Evolutionary conservation across 64 coral and sea anemone genomes (phyloP).

Genomic region (Porites lutea): DNA sequence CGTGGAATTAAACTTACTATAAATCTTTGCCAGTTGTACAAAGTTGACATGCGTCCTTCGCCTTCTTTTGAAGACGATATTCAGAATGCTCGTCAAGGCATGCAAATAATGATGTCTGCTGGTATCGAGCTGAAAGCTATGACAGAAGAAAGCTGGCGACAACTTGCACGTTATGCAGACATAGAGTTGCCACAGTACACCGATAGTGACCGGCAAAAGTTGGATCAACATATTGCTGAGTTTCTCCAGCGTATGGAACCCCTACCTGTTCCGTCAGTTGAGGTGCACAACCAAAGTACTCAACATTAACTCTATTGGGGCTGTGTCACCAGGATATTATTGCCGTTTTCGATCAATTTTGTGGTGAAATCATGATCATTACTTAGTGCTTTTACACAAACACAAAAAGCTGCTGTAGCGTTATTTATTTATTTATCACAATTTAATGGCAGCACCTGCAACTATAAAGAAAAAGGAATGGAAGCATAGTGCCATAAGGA

Average conservation of each 20-base stretch:
- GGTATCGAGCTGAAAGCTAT: conserved; percentile 44
- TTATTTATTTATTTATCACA: no score
- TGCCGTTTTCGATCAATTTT: no score
- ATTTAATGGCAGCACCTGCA: no score
- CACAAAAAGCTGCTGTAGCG: neutral
- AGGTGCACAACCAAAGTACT: no score
- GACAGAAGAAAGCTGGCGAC: conserved; percentile 21
- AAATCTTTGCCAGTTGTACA: conserved; percentile 33
- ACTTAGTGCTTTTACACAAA: neutral
- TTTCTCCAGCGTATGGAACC: neutral
- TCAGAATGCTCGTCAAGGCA: neutral
- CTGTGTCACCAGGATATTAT: no score
- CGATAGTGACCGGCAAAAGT: conserved; percentile 16
- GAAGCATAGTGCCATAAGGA: no score
- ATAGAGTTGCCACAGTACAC: neutral
- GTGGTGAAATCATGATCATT: no score
- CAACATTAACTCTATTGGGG: no score
- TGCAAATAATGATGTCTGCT: conserved; percentile 6
- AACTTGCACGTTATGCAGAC: neutral
- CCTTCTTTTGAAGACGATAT: neutral
- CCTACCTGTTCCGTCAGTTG: no score
- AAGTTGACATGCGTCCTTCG: neutral
- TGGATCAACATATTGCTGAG: conserved; percentile 15
- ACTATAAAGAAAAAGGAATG: no score
- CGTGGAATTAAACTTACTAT: neutral